Evolutionary conservation across 1,140 invertebrate species (phyloP).

Genomic region (Apolygus lucorum): DNA sequence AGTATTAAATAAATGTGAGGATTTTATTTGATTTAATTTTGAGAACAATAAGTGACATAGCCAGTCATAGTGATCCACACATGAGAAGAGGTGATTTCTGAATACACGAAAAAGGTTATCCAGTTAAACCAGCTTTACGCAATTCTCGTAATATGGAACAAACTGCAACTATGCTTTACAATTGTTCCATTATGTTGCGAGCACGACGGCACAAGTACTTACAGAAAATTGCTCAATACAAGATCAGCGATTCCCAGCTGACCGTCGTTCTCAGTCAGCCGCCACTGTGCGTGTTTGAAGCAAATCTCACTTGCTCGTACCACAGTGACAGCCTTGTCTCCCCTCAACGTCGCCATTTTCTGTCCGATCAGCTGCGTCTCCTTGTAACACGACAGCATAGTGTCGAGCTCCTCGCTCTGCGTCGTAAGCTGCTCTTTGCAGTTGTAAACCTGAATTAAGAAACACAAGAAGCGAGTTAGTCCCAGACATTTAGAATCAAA

Average conservation of each 20-base stretch:
- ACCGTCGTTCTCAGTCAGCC: constrained; percentile 93
- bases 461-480: too few species aligned
- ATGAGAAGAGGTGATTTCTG: too few species aligned
- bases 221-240: constrained; percentile 90
- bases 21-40: too few species aligned
- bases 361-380: constrained; percentile 64
- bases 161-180: background rate
- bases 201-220: constrained; percentile 37
- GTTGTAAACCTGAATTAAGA: constrained; percentile 58
- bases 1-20: too few species aligned
- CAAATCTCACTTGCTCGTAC: constrained; percentile 92
- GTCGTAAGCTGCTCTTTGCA: constrained; percentile 81
- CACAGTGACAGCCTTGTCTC: constrained; percentile 61
- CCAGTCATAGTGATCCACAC: too few species aligned
- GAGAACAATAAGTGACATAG: too few species aligned
- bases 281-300: constrained; percentile 97
- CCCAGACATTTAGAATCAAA: too few species aligned
- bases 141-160: too few species aligned
- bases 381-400: constrained; percentile 73
- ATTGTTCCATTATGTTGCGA: constrained; percentile 12
- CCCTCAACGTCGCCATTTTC: constrained; percentile 44
- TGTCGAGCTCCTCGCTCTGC: constrained; percentile 83
- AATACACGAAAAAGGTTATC: too few species aligned
- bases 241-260: constrained; percentile 95
- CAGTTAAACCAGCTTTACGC: too few species aligned